Evolutionary conservation across 37 sponge, comb jelly and placozoan genomes (phyloP), one percentile per base, ranked within the genome.

Genomic region (Chondrosia reniformis): DNA sequence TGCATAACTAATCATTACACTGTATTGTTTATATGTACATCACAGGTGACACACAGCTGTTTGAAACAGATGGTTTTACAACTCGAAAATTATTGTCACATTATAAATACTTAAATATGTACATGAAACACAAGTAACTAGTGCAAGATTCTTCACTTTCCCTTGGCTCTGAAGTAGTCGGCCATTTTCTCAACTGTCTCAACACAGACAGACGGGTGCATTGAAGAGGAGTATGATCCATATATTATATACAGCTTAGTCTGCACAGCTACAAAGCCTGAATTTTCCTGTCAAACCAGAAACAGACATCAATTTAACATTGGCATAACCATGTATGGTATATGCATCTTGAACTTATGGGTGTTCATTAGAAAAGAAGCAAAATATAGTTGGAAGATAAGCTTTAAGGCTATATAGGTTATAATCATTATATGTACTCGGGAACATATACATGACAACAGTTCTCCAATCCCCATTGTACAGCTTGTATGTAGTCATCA

Each of bases 151-250:
- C 43, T 33, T 69, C 72, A 69, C 43, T 69, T 69, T 40, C 72
- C 72, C 42, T 69, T 69, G 4, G 72, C 72, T 38, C 41, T 34
- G 24, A 69, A 69, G 33, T 86, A 80, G 67, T 83, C 74, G 80
- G 86, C 97, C 37, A 97, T 55, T 37, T 62, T 97, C 74, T 97
- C 94, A 36, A 86, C 79, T 10, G 92, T 83, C 72, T 93, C 97
- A 1, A 91, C 94, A 83, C 92, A 94, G 43, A 97, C 84, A 67
- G 89, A 89, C 13, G 97, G 84, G 77, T 52, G 80, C 92, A 94
- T 94, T 43, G 84, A 69, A 3, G 86, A 78, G 33, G 85, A 81
- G 65, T 91, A 97, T 33, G 84, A 88, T 15, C 89, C 89, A 71
- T 79, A 87, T 9, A 97, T 67, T 4, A 97, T 55, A 22, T 83